phyloP scores from a whole-genome alignment of 2,888 invertebrate genomes.

The Pinctada fucata region DNA sequence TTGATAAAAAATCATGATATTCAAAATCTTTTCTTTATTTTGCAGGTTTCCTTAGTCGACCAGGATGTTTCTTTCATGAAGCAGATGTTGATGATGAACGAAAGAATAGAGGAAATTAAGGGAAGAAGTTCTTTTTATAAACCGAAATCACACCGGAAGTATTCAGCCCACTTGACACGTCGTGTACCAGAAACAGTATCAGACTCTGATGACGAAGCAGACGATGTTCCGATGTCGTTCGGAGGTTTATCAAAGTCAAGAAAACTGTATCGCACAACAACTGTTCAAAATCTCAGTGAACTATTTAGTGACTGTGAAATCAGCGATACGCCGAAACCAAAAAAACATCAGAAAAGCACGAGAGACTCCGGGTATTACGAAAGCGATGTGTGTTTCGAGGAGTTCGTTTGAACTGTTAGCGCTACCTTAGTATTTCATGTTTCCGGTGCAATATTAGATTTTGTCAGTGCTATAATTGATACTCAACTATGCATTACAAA shows the following conservation, averaged over 20 bases:
- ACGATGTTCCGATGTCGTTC: background rate
- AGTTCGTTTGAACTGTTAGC: background rate
- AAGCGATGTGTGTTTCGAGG: background rate
- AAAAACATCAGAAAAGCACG: constrained; percentile 1
- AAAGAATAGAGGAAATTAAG: background rate
- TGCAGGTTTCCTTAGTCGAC: background rate
- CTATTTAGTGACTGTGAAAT: background rate
- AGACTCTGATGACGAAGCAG: background rate
- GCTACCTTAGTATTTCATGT: background rate
- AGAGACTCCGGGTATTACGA: background rate
- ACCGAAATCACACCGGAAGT: background rate
- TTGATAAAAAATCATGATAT: no score
- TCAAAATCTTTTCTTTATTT: background rate
- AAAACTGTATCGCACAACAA: background rate
- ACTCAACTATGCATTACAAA: no score
- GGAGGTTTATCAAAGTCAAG: background rate
- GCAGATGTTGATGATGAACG: constrained; percentile 1
- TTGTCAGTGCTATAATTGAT: background rate
- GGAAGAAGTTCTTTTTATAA: background rate
- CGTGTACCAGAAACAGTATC: background rate
- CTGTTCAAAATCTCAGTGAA: background rate
- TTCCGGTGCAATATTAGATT: background rate
- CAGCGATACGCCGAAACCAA: background rate
- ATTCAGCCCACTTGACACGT: background rate
- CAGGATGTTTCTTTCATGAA: background rate